Conservation (phyloP, 2,888 invertebrate genomes). For the Eilema griseolum region DNA sequence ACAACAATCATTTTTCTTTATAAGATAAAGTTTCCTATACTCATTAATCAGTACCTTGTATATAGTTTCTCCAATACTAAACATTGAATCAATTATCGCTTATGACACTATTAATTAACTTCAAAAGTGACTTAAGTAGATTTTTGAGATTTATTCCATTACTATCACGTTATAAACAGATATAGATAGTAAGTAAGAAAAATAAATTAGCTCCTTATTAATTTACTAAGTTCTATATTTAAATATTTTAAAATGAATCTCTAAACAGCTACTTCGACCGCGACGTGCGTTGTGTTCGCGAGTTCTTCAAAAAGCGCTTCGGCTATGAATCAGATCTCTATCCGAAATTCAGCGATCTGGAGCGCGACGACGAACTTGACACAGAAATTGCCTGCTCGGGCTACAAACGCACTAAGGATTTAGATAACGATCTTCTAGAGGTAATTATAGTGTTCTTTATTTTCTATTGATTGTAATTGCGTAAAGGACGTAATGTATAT, state of each 20-base stretch:
- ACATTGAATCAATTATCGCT: no score
- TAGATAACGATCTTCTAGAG: slow-evolving; percentile 91
- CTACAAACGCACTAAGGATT: slow-evolving; percentile 94
- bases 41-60: no score
- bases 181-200: no score
- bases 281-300: slow-evolving; percentile 96
- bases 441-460: slow-evolving; percentile 53
- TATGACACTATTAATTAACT: no score
- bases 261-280: slow-evolving; percentile 94
- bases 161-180: no score
- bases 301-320: slow-evolving; percentile 96
- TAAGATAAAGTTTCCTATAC: background rate
- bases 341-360: slow-evolving; percentile 92
- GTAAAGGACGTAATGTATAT: background rate
- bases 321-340: slow-evolving; percentile 94
- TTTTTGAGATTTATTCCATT: no score
- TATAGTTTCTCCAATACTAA: no score
- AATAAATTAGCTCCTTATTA: no score
- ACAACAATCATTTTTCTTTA: no score
- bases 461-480: slow-evolving; percentile 20
- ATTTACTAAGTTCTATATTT: no score
- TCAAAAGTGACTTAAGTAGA: no score
- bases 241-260: background rate
- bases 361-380: slow-evolving; percentile 94
- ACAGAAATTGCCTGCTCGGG: slow-evolving; percentile 97